Evolutionary conservation across 2,797 vertebrate species (phyloP).

Genomic region (Arnoldichthys spilopterus): DNA sequence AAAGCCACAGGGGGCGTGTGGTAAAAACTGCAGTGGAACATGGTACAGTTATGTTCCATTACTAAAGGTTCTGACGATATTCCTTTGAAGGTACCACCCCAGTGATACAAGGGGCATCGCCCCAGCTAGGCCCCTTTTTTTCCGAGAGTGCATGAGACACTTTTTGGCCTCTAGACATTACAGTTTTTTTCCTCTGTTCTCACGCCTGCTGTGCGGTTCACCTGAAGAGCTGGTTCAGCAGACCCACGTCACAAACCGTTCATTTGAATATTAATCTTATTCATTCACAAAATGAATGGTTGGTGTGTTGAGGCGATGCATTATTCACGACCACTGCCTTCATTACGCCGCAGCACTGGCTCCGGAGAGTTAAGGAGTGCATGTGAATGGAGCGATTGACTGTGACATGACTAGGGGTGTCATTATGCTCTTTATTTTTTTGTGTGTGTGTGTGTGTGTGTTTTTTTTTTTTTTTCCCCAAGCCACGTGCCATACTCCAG

Average conservation of each 20-base stretch:
- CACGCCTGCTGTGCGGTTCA: slow-evolving; percentile 44
- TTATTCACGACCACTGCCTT: slow-evolving; percentile 82
- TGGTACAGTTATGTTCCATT: too few relatives aligned
- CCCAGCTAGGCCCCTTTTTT: too few relatives aligned
- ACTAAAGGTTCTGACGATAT: too few relatives aligned
- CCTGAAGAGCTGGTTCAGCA: slow-evolving; percentile 78
- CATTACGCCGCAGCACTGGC: slow-evolving; percentile 77
- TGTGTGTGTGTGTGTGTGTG: too few relatives aligned
- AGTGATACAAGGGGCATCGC: too few relatives aligned
- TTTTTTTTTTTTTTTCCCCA: too few relatives aligned
- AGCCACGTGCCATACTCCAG: slow-evolving; percentile 64
- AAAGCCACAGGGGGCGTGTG: too few relatives aligned
- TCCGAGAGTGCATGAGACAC: too few relatives aligned
- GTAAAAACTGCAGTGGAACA: too few relatives aligned
- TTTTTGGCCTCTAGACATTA: too few relatives aligned
- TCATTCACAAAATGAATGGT: slow-evolving; percentile 74
- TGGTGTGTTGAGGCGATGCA: slow-evolving; percentile 72
- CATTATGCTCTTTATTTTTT: slow-evolving; percentile 77
- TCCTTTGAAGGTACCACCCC: too few relatives aligned
- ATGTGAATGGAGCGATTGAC: slow-evolving; percentile 77
- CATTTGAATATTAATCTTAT: slow-evolving; percentile 77
- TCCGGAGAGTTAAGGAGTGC: slow-evolving; percentile 79
- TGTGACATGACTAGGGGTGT: slow-evolving; percentile 74
- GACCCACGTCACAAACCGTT: slow-evolving; percentile 76
- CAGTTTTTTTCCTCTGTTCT: background rate